Evolutionary conservation across 2,113 vertebrate genomes (phyloP).

Genomic region (Chloropsis hardwickii): DNA sequence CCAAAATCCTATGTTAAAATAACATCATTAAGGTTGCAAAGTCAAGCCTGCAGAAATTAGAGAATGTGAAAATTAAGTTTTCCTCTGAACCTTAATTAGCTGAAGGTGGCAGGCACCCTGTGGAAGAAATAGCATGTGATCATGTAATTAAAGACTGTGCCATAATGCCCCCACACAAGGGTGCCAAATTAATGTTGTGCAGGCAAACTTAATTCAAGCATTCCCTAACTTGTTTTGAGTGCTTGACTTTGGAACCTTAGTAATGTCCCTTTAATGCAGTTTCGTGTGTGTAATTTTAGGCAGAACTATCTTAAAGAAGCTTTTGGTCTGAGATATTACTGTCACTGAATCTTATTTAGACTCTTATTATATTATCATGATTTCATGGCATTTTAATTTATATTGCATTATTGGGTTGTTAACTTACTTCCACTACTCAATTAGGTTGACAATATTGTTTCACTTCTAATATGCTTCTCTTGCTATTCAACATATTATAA

Average conservation of each 20-base stretch:
- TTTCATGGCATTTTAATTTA: conserved; percentile 70
- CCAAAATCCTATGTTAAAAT: not conserved
- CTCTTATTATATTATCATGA: conserved; percentile 52
- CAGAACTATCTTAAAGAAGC: conserved; percentile 44
- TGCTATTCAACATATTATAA: conserved; percentile 31
- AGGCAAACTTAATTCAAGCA: conserved; percentile 40
- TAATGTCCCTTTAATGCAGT: conserved; percentile 26
- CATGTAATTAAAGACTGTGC: conserved; percentile 58
- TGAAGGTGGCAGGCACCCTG: conserved; percentile 50
- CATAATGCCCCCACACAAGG: conserved; percentile 61
- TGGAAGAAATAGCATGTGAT: conserved; percentile 56
- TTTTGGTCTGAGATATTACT: conserved; percentile 41
- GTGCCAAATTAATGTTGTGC: conserved; percentile 41
- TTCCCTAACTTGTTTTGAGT: conserved; percentile 49
- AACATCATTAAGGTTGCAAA: conserved; percentile 36
- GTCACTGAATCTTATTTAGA: conserved; percentile 58
- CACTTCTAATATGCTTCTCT: conserved; percentile 44
- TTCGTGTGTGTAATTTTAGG: not conserved
- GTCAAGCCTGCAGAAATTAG: conserved; percentile 48
- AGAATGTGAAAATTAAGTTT: conserved; percentile 60
- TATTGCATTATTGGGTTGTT: conserved; percentile 62
- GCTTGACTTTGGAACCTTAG: conserved; percentile 52
- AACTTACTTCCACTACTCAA: conserved; percentile 61
- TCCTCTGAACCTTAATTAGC: conserved; percentile 57
- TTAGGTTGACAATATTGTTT: conserved; percentile 61